phyloP scores from a whole-genome alignment of 2,888 invertebrate genomes.

The Rhingia campestris region DNA sequence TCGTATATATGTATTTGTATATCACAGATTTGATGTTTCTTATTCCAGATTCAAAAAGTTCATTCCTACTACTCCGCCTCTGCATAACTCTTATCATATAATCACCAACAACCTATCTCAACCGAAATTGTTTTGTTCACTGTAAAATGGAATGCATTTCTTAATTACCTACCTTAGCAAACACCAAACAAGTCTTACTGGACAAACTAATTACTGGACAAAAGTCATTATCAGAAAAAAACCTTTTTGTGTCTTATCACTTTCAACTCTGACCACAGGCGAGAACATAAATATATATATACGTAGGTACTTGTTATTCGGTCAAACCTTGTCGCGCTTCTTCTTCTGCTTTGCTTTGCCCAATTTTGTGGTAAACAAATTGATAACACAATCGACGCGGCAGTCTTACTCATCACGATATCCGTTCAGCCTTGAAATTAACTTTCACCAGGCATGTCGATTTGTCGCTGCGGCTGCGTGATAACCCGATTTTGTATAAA shows the following conservation, averaged over 20 bases:
- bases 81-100: too few species aligned
- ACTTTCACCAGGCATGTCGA: slow-evolving; percentile 10
- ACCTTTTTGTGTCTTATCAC: slow-evolving; percentile 53
- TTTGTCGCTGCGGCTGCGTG: not conserved
- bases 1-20: too few species aligned
- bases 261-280: slow-evolving; percentile 22
- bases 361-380: slow-evolving; percentile 35
- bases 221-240: slow-evolving; percentile 28
- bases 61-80: too few species aligned
- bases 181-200: slow-evolving; percentile 45
- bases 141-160: slow-evolving; percentile 28
- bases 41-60: too few species aligned
- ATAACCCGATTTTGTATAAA: slow-evolving; percentile 2
- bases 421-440: slow-evolving; percentile 8
- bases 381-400: slow-evolving; percentile 35
- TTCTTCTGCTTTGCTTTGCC: slow-evolving; percentile 21
- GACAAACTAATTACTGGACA: slow-evolving; percentile 40
- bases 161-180: slow-evolving; percentile 37
- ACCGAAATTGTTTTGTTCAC: slow-evolving; percentile 37
- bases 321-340: slow-evolving; percentile 5
- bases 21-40: too few species aligned
- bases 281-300: too few species aligned
- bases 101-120: slow-evolving; percentile 54
- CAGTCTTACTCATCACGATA: slow-evolving; percentile 12
- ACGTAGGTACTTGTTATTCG: slow-evolving; percentile 12